These are phyloP conservation scores for Morpho deidamia DNA, from an alignment of 2,888 invertebrate genomes.

Conservation along the genomic window DNA sequence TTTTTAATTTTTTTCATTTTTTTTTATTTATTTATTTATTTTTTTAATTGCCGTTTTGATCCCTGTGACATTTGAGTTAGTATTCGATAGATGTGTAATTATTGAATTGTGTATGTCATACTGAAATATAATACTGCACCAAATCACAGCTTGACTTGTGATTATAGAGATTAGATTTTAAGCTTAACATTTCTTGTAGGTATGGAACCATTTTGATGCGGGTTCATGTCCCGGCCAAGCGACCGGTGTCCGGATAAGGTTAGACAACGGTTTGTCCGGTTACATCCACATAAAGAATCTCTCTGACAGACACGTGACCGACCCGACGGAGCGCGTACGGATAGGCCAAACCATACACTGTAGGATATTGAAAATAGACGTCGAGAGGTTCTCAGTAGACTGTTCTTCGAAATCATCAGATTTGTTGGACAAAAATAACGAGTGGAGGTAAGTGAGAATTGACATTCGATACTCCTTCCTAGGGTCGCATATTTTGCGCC, in stretches of 20 bases:
- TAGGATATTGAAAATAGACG: constrained; percentile 96
- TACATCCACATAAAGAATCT: constrained; percentile 96
- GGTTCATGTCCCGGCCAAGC: constrained; percentile 97
- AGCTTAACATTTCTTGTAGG: constrained; percentile 50
- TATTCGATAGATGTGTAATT: too few species aligned
- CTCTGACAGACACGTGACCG: constrained; percentile 94
- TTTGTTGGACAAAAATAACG: constrained; percentile 91
- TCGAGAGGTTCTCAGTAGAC: constrained; percentile 95
- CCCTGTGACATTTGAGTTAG: too few species aligned
- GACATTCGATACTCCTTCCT: too few species aligned
- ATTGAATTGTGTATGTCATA: too few species aligned
- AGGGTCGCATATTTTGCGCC: too few species aligned
- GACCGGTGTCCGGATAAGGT: constrained; percentile 90
- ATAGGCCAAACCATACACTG: constrained; percentile 91
- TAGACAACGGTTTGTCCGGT: constrained; percentile 95
- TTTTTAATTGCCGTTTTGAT: too few species aligned
- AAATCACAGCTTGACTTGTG: too few species aligned
- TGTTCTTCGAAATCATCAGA: constrained; percentile 96
- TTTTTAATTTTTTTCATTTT: too few species aligned
- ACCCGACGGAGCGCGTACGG: constrained; percentile 95
- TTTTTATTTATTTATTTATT: too few species aligned
- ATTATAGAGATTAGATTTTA: too few species aligned
- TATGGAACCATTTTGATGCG: constrained; percentile 99
- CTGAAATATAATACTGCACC: too few species aligned
- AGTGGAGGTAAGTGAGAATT: constrained; percentile 84